Conservation (phyloP, 2,888 invertebrate species). For the Andrena bicolor region DNA sequence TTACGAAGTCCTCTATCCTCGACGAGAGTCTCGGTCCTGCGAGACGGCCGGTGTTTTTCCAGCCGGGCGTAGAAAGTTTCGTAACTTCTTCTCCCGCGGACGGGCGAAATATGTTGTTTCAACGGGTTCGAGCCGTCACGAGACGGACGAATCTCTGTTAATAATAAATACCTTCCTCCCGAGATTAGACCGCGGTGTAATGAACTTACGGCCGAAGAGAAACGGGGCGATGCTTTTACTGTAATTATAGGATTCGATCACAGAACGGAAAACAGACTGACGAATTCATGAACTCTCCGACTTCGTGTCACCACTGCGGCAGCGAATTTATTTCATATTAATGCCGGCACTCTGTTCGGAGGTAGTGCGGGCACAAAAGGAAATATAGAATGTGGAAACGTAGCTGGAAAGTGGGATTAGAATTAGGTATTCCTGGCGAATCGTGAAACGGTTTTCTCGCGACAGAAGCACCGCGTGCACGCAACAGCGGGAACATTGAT, state of each 20-base stretch:
- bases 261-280: background rate
- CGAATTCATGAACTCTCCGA: background rate
- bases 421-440: conserved; percentile 7
- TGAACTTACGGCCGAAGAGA: background rate
- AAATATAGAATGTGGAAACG: background rate
- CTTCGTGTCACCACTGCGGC: too few relatives aligned
- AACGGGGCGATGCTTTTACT: background rate
- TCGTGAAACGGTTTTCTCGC: background rate
- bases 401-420: background rate
- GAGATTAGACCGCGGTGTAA: conserved; percentile 16
- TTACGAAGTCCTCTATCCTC: conserved; percentile 41
- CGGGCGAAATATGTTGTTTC: conserved; percentile 7
- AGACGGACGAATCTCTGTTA: conserved; percentile 13
- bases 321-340: too few relatives aligned
- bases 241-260: background rate
- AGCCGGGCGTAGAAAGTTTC: conserved; percentile 27
- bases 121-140: background rate
- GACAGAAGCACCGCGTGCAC: background rate
- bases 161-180: conserved; percentile 25
- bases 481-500: background rate
- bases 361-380: too few relatives aligned
- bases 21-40: conserved; percentile 32
- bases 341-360: too few relatives aligned
- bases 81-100: conserved; percentile 9
- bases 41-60: conserved; percentile 31